Base-by-base conservation (phyloP, 2,797 vertebrate genomes). In the Sorex maritimensis region DNA sequence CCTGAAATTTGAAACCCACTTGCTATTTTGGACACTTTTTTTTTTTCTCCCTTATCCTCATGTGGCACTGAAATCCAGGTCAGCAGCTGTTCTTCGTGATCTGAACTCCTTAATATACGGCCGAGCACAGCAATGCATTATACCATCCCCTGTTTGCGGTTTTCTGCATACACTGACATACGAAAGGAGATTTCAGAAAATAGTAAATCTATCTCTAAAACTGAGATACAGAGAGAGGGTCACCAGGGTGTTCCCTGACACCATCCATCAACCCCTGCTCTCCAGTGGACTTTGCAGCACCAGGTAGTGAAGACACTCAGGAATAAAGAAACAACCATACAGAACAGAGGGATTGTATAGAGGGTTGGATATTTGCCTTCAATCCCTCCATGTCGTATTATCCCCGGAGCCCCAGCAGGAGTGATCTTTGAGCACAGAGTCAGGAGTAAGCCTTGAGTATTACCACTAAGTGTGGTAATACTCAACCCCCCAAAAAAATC, bases 101-200 rank as follows among this genome's bases (percentile, higher is more conserved):
- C 11, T 55, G 86, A 52, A 4, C 58, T 65, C 78, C 71, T 69
- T 24, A 28, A 49, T 14, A 2, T 23, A 4, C 0, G 44, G 26
- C 38, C 61, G 38, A 68, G 63, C 69, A 52, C 13, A 63, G 44
- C 69, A 49, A 65, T 38, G 23, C 3, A 19, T 72, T 72, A 72
- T 38, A 72, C 30, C 69, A 2, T 19, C 28, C 24, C 1, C 4
- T 15, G 11, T 28, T 5, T 49, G 65, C 55, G 86, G 49, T 46
- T 23, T 65, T 65, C 90, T 75, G 75, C 34, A 44, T n/a, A 49
- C 3, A 52, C 26, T 28, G 73, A 67, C 21, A 9, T 71, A 78
- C 88, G 61, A 79, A 78, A 55, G 8, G 49, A 82, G 38, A 69
- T 67, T 86, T 71, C 81, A 38, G 44, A 19, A 41, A 34, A 41